Conservation (phyloP, 2,888 invertebrate genomes). For the Scaptomyza parva region DNA sequence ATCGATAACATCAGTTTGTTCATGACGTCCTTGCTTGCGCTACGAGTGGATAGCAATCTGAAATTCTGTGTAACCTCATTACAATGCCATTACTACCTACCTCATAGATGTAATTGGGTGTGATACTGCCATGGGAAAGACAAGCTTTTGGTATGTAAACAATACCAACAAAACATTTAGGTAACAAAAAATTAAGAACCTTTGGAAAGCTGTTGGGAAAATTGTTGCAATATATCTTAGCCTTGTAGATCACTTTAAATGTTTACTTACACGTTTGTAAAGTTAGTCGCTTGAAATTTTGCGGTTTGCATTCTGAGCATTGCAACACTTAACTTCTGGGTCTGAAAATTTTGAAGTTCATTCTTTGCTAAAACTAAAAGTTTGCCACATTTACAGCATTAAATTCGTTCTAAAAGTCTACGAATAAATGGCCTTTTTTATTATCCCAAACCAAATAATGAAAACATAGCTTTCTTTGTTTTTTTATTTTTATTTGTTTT, state of each 20-base stretch:
- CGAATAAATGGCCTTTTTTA: background rate
- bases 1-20: background rate
- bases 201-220: background rate
- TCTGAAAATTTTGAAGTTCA: background rate
- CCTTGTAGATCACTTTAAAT: too few relatives aligned
- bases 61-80: background rate
- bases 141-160: background rate
- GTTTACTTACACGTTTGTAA: conserved; percentile 21
- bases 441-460: background rate
- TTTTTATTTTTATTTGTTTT: conserved; percentile 31
- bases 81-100: background rate
- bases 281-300: conserved; percentile 43
- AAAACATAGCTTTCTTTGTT: conserved; percentile 5
- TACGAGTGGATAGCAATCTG: background rate
- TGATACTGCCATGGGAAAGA: conserved; percentile 2
- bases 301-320: conserved; percentile 43
- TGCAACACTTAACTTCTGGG: background rate
- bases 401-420: too few relatives aligned
- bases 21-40: background rate
- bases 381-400: too few relatives aligned
- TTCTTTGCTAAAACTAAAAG: too few relatives aligned
- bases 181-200: background rate
- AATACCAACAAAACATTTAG: background rate
- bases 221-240: too few relatives aligned
- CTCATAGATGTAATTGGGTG: background rate